A percentile compares a stretch with the other conserved stretches of the same genome.
phyloP scores from a whole-genome alignment of 1,140 invertebrate species.

The Wiebesia pumilae region DNA sequence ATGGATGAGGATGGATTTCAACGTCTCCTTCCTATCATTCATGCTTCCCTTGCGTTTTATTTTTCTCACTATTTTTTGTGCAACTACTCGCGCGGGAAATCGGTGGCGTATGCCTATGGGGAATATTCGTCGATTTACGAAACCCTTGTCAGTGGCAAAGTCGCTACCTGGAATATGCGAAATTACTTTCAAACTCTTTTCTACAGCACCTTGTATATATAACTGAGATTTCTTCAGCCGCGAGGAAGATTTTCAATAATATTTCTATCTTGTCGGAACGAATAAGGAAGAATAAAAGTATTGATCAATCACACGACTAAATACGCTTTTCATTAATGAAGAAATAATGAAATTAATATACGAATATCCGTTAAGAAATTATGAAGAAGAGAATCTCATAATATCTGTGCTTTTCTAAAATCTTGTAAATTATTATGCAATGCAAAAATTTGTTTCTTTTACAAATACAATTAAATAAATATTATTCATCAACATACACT shows the following conservation, averaged over 20 bases:
- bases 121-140: slow-evolving; percentile 25
- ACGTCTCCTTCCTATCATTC: slow-evolving; percentile 28
- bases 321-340: neutral
- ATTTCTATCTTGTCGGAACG: neutral
- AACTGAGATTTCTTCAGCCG: neutral
- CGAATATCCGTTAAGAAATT: too few species aligned
- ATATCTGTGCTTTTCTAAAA: too few species aligned
- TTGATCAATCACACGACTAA: neutral
- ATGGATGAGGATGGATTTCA: slow-evolving; percentile 36
- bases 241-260: neutral
- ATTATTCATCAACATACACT: too few species aligned
- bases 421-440: too few species aligned
- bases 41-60: neutral
- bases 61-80: slow-evolving; percentile 8
- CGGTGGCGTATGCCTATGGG: neutral
- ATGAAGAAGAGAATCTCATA: too few species aligned
- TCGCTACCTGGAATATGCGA: neutral
- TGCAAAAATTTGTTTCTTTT: too few species aligned
- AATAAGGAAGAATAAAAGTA: neutral
- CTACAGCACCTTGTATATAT: neutral
- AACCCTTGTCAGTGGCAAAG: slow-evolving; percentile 6
- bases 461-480: too few species aligned
- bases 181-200: slow-evolving; percentile 4
- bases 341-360: too few species aligned
- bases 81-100: slow-evolving; percentile 15